These are phyloP conservation scores for Trachelus tabidus DNA, from an alignment of 2,888 invertebrate species.

Conservation along the genomic window DNA sequence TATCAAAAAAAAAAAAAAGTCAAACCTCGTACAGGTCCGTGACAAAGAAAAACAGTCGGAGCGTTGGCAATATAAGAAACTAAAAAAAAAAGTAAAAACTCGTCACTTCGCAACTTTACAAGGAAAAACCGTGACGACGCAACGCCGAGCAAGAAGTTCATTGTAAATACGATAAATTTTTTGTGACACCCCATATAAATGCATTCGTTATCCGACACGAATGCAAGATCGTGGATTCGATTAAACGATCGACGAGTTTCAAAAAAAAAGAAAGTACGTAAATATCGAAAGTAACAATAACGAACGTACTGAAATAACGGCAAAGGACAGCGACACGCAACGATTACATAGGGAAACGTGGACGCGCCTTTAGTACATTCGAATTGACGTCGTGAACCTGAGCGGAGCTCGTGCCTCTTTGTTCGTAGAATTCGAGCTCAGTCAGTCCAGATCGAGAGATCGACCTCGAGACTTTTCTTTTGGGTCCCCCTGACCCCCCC, in stretches of 20 bases:
- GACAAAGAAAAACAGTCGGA: background rate
- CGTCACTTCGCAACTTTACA: background rate
- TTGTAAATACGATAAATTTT: background rate
- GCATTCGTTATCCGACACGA: background rate
- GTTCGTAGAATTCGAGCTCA: background rate
- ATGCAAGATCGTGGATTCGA: background rate
- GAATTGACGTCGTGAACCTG: background rate
- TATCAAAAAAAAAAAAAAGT: background rate
- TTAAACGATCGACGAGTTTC: background rate
- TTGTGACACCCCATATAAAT: too few species aligned
- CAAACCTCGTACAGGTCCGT: background rate
- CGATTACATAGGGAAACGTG: background rate
- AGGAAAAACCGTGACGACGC: background rate
- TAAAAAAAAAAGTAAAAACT: background rate
- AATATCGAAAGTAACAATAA: background rate
- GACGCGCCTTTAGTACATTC: background rate
- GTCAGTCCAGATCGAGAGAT: background rate
- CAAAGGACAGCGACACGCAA: background rate
- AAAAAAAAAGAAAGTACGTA: background rate
- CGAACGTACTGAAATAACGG: background rate
- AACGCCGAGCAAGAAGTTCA: background rate
- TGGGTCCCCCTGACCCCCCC: background rate
- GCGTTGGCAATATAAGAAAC: background rate
- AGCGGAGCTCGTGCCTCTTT: background rate
- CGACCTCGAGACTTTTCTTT: background rate